Conservation (phyloP, 1,140 invertebrate species). For the Ylistrum balloti region DNA sequence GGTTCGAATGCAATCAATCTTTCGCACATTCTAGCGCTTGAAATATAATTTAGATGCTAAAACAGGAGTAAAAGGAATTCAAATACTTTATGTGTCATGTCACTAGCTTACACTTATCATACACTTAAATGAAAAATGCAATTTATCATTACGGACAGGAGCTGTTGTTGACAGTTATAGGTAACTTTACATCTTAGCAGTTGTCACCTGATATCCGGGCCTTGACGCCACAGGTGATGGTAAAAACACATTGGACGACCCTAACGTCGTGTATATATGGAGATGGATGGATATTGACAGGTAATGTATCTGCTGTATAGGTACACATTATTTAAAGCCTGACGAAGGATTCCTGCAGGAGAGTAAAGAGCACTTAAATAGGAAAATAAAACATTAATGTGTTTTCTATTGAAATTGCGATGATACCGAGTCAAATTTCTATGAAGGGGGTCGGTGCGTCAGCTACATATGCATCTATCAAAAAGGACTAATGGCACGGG, state of each 20-base stretch:
- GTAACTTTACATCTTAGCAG: not conserved
- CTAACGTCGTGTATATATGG: not conserved
- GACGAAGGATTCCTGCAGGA: not conserved
- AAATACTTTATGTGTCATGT: conserved; percentile 20
- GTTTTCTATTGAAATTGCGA: no score
- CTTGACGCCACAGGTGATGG: not conserved
- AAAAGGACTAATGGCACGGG: no score
- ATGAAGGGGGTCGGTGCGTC: not conserved
- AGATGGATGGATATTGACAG: not conserved
- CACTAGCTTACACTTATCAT: not conserved
- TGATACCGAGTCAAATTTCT: no score
- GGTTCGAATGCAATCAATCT: conserved; percentile 38
- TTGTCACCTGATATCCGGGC: not conserved
- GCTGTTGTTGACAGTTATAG: not conserved
- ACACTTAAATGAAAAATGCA: not conserved
- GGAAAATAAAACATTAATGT: not conserved
- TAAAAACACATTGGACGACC: not conserved
- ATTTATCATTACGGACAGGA: not conserved
- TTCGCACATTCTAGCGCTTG: not conserved
- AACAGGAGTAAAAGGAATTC: conserved; percentile 33
- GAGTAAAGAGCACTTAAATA: not conserved
- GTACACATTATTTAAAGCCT: not conserved
- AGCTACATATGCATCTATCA: not conserved
- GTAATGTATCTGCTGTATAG: not conserved
- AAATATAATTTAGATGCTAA: conserved; percentile 20